Evolutionary conservation across 2,113 vertebrate genomes (phyloP), one percentile per base, ranked within the genome.

Genomic region (Pongo pygmaeus): DNA sequence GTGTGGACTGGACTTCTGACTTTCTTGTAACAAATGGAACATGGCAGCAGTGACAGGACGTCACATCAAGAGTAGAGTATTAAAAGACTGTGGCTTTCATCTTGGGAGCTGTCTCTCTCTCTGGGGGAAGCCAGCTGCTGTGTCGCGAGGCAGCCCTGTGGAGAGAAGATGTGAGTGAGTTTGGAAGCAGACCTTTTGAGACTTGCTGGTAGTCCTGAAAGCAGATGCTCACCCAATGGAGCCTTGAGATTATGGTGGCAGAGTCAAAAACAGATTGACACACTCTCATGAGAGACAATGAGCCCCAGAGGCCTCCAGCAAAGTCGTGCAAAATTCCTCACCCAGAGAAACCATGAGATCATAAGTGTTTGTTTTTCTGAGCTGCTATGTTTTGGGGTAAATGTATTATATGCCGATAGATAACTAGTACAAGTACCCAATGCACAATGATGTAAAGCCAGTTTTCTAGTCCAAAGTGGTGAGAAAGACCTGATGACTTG

Each of bases 161-260:
- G 30, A 59, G 7, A 30, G 23, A 8, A 43, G 11, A 3, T 0
- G 4, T 1, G 13, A 16, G 3, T 30, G 61, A 64, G 12, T 48
- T 55, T 43, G 64, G 23, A 69, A 48, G 38, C 30, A 6, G 14
- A 23, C 3, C n/a, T n/a, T 92, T 18, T 14, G 46, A 57, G 22
- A 10, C 23, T 48, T 16, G 22, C 12, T 25, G 10, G n/a, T 59
- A 16, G 86, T 13, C 30, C 48, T 84, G 40, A 20, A 70, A 55
- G 25, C 0, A 0, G 30, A 88, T 75, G 35, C 2, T n/a, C 17
- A 43, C 35, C 8, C 5, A 32, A 0, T 11, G 1, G 30, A 25
- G 48, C 11, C 22, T 61, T 90, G 35, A 92, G 70, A 70, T n/a
- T 64, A 25, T 40, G 2, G 8, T 9, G 22, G 48, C 32, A 23